A percentile compares a stretch with the other conserved stretches of the same genome.
Conservation (phyloP, 2,888 invertebrate genomes). For the Helleia helle region DNA sequence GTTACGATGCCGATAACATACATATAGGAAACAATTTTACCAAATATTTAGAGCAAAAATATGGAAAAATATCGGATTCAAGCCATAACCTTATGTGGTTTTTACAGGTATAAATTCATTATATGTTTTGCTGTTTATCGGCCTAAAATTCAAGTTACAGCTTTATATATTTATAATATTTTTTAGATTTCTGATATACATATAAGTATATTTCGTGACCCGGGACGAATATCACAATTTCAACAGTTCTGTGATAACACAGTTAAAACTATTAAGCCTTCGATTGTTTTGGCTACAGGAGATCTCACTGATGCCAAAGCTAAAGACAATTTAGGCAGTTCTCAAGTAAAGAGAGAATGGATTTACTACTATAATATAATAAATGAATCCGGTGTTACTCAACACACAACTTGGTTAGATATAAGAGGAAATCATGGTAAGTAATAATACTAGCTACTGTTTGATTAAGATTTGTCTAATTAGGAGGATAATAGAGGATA, state of each 20-base stretch:
- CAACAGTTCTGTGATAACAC: constrained; percentile 85
- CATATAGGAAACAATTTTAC: constrained; percentile 45
- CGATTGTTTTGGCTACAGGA: constrained; percentile 87
- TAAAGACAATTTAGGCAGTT: constrained; percentile 84
- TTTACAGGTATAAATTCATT: constrained; percentile 84
- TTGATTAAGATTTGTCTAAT: no score
- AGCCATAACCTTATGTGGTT: constrained; percentile 81
- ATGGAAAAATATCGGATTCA: constrained; percentile 66
- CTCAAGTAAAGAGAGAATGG: constrained; percentile 89
- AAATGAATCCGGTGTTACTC: constrained; percentile 76
- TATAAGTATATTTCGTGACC: constrained; percentile 88
- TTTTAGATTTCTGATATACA: constrained; percentile 91
- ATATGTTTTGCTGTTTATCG: neutral
- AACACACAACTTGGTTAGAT: constrained; percentile 88
- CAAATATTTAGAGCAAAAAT: constrained; percentile 44
- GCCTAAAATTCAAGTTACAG: neutral
- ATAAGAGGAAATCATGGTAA: constrained; percentile 94
- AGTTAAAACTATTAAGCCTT: constrained; percentile 81
- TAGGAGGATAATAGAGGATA: no score
- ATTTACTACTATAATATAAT: constrained; percentile 81
- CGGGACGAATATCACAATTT: constrained; percentile 81
- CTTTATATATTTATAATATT: neutral
- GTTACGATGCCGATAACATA: constrained; percentile 46
- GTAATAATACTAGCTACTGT: constrained; percentile 17
- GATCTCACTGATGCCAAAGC: constrained; percentile 93